phyloP scores from a whole-genome alignment of 2,797 vertebrate genomes.

The Pangasius macronema region DNA sequence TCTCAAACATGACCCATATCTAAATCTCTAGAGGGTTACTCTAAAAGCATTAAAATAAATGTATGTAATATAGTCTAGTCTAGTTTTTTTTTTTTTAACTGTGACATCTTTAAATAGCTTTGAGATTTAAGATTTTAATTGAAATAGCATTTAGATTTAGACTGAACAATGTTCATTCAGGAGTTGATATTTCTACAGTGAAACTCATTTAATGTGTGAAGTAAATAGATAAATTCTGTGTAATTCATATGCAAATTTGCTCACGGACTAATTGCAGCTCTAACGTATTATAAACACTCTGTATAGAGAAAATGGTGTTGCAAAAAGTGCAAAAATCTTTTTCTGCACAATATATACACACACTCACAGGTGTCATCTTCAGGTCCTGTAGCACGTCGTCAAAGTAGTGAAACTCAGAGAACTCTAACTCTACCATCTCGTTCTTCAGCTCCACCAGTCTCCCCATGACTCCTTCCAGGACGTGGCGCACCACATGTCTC shows the following conservation, averaged over 20 bases:
- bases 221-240: neutral
- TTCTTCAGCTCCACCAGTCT: constrained; percentile 83
- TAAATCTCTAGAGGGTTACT: neutral
- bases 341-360: neutral
- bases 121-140: constrained; percentile 15
- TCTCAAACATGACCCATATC: neutral
- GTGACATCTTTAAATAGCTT: too few species aligned
- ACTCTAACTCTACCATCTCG: constrained; percentile 82
- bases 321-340: constrained; percentile 6
- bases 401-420: constrained; percentile 79
- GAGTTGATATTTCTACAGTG: constrained; percentile 15
- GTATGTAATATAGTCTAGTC: neutral
- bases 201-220: constrained; percentile 30
- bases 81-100: neutral
- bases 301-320: neutral
- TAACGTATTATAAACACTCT: neutral
- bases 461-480: constrained; percentile 81
- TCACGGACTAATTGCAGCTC: neutral
- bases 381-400: constrained; percentile 78
- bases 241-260: constrained; percentile 29
- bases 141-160: neutral
- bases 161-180: constrained; percentile 5
- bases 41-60: constrained; percentile 4
- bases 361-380: constrained; percentile 77
- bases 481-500: constrained; percentile 66